phyloP scores from a whole-genome alignment of 2,113 vertebrate species.

The Plestiodon gilberti region DNA sequence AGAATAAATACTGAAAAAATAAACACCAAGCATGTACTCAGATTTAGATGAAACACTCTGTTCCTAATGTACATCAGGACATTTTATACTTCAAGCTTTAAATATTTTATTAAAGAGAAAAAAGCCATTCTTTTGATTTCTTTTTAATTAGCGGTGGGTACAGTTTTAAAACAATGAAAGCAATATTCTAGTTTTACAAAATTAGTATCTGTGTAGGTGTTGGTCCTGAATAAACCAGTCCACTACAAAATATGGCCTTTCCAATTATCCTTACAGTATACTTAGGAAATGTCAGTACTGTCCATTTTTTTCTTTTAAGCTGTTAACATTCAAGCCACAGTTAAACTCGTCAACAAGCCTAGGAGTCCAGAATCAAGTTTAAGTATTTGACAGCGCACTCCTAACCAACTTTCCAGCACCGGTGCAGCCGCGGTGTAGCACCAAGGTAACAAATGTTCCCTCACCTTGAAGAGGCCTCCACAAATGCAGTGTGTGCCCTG shows the following conservation, averaged over 20 bases:
- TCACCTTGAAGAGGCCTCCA: too few relatives aligned
- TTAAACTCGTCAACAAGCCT: too few relatives aligned
- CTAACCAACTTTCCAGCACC: too few relatives aligned
- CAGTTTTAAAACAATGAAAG: slow-evolving; percentile 9
- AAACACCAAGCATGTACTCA: slow-evolving; percentile 33
- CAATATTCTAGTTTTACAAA: slow-evolving; percentile 27
- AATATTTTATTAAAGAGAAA: slow-evolving; percentile 45
- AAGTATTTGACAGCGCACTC: too few relatives aligned
- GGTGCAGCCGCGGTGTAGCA: too few relatives aligned
- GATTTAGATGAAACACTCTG: slow-evolving; percentile 27
- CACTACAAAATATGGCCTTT: slow-evolving; percentile 21
- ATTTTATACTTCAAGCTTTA: slow-evolving; percentile 15
- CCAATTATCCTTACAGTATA: slow-evolving; percentile 26
- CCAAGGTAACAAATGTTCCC: too few relatives aligned
- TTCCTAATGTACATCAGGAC: slow-evolving; percentile 1
- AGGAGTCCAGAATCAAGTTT: too few relatives aligned
- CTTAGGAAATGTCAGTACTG: slow-evolving; percentile 8
- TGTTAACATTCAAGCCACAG: too few relatives aligned
- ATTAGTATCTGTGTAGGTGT: slow-evolving; percentile 5
- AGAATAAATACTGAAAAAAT: neutral
- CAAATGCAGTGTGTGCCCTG: too few relatives aligned
- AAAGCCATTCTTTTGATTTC: slow-evolving; percentile 31
- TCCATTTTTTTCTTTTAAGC: too few relatives aligned
- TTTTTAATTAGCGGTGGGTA: neutral
- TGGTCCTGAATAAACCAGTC: slow-evolving; percentile 18